phyloP scores from a whole-genome alignment of 1,140 invertebrate species.

The Drosophila truncata region DNA sequence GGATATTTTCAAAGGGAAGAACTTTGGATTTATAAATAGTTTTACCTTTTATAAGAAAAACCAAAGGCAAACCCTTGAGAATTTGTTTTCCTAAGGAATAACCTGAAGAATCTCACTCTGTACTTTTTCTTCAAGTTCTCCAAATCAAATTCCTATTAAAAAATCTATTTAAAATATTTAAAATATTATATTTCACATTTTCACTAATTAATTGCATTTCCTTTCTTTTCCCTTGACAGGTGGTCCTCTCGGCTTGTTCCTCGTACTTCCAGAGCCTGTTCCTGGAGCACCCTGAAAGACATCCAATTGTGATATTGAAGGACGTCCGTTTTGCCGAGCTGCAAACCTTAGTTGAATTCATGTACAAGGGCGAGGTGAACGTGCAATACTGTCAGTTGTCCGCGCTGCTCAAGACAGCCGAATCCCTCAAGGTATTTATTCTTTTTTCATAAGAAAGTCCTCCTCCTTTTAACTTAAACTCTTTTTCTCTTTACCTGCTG shows the following conservation, averaged over 20 bases:
- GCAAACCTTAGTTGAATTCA: constrained; percentile 96
- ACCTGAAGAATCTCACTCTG: too few species aligned
- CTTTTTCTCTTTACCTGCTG: neutral
- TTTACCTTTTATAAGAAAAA: too few species aligned
- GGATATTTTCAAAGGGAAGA: too few species aligned
- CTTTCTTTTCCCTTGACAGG: constrained; percentile 74
- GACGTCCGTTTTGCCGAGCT: constrained; percentile 96
- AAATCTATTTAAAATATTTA: too few species aligned
- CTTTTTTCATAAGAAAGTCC: too few species aligned
- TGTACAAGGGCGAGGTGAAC: constrained; percentile 98
- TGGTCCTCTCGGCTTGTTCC: constrained; percentile 97
- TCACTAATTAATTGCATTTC: neutral
- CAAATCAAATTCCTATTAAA: too few species aligned
- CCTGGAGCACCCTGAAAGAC: constrained; percentile 94
- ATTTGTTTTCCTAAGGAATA: too few species aligned
- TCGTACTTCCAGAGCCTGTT: constrained; percentile 97
- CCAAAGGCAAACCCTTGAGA: too few species aligned
- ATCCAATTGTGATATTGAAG: constrained; percentile 97
- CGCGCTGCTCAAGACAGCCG: constrained; percentile 95
- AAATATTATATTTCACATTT: too few species aligned
- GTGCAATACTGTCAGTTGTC: constrained; percentile 96
- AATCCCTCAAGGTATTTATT: constrained; percentile 91
- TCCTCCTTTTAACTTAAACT: neutral
- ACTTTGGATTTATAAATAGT: too few species aligned
- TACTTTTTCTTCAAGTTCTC: too few species aligned